Percentiles rank a stretch among this genome's conserved stretches.
These are phyloP conservation scores for Callyntrura guangdongensis DNA, from an alignment of 2,888 invertebrate species.

Conservation along the genomic window DNA sequence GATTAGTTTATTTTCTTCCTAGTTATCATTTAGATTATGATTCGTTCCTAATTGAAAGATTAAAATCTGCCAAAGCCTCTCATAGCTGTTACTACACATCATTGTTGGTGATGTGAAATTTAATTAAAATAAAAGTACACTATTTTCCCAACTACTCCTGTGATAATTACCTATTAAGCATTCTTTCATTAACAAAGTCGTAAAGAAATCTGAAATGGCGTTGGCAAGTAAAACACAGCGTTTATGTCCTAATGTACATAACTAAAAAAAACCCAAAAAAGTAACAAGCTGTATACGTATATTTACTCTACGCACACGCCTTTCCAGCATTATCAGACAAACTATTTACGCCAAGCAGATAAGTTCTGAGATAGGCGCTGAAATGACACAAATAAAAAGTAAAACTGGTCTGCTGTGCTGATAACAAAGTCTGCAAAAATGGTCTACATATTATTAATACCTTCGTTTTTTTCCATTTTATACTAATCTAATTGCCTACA, in stretches of 20 bases:
- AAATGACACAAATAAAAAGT: not conserved
- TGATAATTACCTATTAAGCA: too few relatives aligned
- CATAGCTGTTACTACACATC: not conserved
- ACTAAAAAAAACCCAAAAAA: too few relatives aligned
- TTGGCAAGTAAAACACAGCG: too few relatives aligned
- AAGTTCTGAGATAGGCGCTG: not conserved
- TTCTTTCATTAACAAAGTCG: too few relatives aligned
- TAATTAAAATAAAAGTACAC: not conserved
- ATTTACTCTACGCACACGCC: too few relatives aligned
- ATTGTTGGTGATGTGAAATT: not conserved
- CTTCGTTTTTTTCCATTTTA: not conserved
- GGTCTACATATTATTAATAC: too few relatives aligned
- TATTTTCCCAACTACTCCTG: too few relatives aligned
- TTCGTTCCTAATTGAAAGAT: not conserved
- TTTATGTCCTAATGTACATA: too few relatives aligned
- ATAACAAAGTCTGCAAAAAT: not conserved
- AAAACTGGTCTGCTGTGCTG: not conserved
- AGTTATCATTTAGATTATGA: not conserved
- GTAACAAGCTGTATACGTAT: too few relatives aligned
- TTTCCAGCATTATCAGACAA: too few relatives aligned
- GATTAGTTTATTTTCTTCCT: conserved; percentile 7
- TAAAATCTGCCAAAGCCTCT: not conserved
- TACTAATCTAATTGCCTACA: conserved; percentile 7
- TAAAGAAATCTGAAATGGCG: too few relatives aligned
- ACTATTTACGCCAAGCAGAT: not conserved